phyloP scores from a whole-genome alignment of 2,797 vertebrate species.

The Enteromius thamalakanensis region DNA sequence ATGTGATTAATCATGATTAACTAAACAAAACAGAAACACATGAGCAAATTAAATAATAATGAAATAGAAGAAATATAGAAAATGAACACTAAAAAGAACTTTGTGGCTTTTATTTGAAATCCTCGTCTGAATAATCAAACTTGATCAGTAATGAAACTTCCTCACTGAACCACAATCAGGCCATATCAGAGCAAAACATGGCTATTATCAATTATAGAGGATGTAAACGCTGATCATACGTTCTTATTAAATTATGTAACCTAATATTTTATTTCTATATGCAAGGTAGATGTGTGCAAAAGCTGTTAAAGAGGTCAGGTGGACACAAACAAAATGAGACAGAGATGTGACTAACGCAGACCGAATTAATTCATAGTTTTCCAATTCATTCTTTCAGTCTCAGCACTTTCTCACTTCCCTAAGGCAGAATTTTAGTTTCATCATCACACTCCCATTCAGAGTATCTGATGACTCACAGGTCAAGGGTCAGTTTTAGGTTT shows the following conservation, averaged over 20 bases:
- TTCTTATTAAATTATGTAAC: neutral
- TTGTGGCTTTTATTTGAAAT: neutral
- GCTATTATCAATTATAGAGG: neutral
- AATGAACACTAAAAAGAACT: neutral
- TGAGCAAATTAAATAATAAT: neutral
- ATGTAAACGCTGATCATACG: neutral
- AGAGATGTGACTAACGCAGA: neutral
- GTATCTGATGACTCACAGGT: neutral
- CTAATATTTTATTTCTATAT: neutral
- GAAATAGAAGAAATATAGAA: neutral
- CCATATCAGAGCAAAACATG: neutral
- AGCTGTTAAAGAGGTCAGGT: neutral
- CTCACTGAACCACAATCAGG: neutral
- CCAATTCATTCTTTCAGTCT: neutral
- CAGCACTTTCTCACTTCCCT: slow-evolving; percentile 8
- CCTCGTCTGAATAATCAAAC: neutral
- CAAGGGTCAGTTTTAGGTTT: neutral
- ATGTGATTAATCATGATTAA: no score
- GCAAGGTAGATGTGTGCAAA: neutral
- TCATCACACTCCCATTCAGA: slow-evolving; percentile 1
- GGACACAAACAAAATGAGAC: neutral
- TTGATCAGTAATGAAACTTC: neutral
- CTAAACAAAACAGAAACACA: neutral
- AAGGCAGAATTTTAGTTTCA: neutral
- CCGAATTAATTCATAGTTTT: neutral